phyloP scores from a whole-genome alignment of 2,797 vertebrate genomes.

The Platyrinchus mystaceus region DNA sequence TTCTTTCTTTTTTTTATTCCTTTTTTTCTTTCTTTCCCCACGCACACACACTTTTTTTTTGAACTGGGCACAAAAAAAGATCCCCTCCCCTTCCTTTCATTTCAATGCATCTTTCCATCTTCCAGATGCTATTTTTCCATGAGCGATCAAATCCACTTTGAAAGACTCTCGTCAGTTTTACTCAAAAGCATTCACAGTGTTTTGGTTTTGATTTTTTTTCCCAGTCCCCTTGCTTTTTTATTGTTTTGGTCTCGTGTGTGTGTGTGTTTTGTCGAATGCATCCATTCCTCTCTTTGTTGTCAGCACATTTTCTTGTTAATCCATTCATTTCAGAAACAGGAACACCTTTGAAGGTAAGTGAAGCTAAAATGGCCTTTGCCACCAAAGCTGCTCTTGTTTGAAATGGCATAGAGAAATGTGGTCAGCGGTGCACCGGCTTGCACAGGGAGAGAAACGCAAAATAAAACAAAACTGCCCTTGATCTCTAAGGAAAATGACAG shows the following conservation, averaged over 20 bases:
- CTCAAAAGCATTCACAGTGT: constrained; percentile 44
- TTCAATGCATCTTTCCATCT: constrained; percentile 70
- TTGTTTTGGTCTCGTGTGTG: constrained; percentile 39
- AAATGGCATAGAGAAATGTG: background rate
- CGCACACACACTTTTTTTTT: constrained; percentile 4
- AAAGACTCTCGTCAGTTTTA: constrained; percentile 37
- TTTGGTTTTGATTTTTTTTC: constrained; percentile 48
- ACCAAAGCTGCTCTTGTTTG: constrained; percentile 16
- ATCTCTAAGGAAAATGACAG: background rate
- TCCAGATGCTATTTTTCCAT: constrained; percentile 68
- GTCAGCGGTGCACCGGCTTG: background rate
- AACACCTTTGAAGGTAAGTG: constrained; percentile 76
- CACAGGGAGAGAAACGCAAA: background rate
- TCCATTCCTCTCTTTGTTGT: constrained; percentile 58
- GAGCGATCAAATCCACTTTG: constrained; percentile 58
- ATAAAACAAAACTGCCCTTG: background rate
- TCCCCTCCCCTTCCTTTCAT: constrained; percentile 27
- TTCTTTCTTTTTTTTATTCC: background rate
- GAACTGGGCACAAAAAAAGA: constrained; percentile 59
- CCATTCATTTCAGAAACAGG: constrained; percentile 68
- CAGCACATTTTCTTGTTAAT: constrained; percentile 55
- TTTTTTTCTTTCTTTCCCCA: background rate
- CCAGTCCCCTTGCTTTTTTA: background rate
- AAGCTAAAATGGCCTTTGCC: constrained; percentile 59
- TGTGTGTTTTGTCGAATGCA: constrained; percentile 48